phyloP scores from a whole-genome alignment of 1,140 invertebrate species.

The Hypsibius dujardini region DNA sequence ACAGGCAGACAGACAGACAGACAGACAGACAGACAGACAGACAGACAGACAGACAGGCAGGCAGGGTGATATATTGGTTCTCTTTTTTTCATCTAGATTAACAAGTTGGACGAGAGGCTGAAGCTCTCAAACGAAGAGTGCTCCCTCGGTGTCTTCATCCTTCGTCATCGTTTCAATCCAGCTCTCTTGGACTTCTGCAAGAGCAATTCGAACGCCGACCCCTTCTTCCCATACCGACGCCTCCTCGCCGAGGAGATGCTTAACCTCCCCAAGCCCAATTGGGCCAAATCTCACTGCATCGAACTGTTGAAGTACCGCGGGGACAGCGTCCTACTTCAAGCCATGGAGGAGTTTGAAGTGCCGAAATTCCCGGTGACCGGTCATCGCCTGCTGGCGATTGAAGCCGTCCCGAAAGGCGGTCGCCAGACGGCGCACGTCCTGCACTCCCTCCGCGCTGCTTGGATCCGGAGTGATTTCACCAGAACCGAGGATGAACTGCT shows the following conservation, averaged over 20 bases:
- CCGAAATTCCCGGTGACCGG: constrained; percentile 67
- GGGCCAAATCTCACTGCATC: constrained; percentile 44
- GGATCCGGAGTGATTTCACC: constrained; percentile 59
- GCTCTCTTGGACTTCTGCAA: constrained; percentile 24
- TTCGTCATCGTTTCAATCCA: constrained; percentile 44
- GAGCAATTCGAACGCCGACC: constrained; percentile 23
- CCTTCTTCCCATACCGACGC: constrained; percentile 48
- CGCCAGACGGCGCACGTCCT: constrained; percentile 30
- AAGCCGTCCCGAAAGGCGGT: constrained; percentile 34
- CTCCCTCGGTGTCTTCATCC: constrained; percentile 58
- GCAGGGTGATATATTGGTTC: constrained; percentile 8
- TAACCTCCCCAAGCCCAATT: constrained; percentile 40
- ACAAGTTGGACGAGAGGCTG: constrained; percentile 50
- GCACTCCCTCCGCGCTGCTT: constrained; percentile 48
- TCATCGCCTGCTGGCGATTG: constrained; percentile 43
- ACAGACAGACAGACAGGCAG: too few relatives aligned
- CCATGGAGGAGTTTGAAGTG: constrained; percentile 50
- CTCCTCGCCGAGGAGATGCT: constrained; percentile 44
- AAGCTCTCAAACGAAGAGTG: constrained; percentile 71
- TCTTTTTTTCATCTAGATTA: constrained; percentile 33
- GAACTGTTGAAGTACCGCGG: constrained; percentile 71
- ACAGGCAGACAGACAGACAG: too few relatives aligned
- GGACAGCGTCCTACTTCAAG: constrained; percentile 41
- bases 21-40: too few relatives aligned
- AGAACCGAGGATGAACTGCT: constrained; percentile 47